Evolutionary conservation across 2,888 invertebrate species (phyloP).

Genomic region (Zygogramma bicolorata): DNA sequence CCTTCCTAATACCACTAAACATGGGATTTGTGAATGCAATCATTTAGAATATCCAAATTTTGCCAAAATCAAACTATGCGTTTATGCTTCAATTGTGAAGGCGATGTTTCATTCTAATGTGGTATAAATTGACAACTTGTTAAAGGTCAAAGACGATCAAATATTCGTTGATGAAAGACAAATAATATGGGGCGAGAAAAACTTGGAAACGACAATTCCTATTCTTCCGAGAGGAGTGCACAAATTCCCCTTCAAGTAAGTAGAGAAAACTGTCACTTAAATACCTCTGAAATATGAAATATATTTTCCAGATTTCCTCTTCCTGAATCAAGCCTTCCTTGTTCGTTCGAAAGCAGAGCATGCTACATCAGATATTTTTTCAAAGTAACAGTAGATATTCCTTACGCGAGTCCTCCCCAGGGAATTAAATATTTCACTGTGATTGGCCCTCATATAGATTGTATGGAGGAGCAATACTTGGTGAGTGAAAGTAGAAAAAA

Average conservation of each 20-base stretch:
- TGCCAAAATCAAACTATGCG: no score
- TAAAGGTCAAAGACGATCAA: slow-evolving; percentile 76
- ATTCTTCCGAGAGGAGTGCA: slow-evolving; percentile 80
- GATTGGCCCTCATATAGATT: slow-evolving; percentile 83
- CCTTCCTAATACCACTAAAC: no score
- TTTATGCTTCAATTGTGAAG: no score
- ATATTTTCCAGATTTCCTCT: slow-evolving; percentile 71
- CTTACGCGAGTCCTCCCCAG: slow-evolving; percentile 83
- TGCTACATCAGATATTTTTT: slow-evolving; percentile 81
- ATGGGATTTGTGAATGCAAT: no score
- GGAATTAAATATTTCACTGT: slow-evolving; percentile 85
- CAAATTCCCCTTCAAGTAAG: slow-evolving; percentile 73
- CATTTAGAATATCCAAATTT: no score
- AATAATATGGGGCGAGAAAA: slow-evolving; percentile 82
- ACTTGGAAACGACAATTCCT: slow-evolving; percentile 72
- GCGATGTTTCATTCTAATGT: neutral
- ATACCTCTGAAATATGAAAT: neutral
- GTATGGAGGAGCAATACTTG: slow-evolving; percentile 84
- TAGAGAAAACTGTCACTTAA: neutral
- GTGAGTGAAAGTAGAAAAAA: slow-evolving; percentile 65
- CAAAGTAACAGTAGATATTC: slow-evolving; percentile 80
- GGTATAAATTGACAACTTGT: slow-evolving; percentile 9
- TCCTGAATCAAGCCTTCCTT: slow-evolving; percentile 80
- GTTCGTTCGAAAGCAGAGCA: slow-evolving; percentile 81
- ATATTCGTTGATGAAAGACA: slow-evolving; percentile 81